Evolutionary conservation across 2,113 vertebrate species (phyloP).

Genomic region (Callithrix jacchus): DNA sequence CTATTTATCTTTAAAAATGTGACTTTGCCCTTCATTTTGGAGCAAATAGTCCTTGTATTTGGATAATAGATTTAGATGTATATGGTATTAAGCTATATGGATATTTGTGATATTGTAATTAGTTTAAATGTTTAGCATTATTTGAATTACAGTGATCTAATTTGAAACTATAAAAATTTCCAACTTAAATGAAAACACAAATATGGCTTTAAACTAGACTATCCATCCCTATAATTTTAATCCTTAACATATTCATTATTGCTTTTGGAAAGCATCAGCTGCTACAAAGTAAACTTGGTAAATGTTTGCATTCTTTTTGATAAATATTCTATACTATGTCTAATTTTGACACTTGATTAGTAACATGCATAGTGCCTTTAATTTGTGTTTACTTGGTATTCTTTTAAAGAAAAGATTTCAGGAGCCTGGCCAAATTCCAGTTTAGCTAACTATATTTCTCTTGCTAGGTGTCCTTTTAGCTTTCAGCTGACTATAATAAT

Average conservation of each 20-base stretch:
- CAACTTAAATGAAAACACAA: constrained; percentile 16
- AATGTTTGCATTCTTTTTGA: constrained; percentile 34
- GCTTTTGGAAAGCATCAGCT: constrained; percentile 12
- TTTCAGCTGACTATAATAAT: constrained; percentile 45
- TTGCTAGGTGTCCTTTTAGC: neutral
- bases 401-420: constrained; percentile 42
- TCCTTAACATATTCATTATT: constrained; percentile 34
- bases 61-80: neutral
- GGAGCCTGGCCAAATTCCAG: constrained; percentile 28
- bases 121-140: neutral
- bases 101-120: neutral
- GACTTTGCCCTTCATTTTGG: neutral
- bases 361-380: neutral
- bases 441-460: constrained; percentile 38
- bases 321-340: constrained; percentile 5
- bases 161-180: neutral
- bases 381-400: constrained; percentile 54
- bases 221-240: neutral
- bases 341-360: constrained; percentile 50
- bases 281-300: constrained; percentile 15
- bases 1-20: neutral
- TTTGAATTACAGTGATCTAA: neutral
- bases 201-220: neutral
- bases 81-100: neutral
- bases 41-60: neutral